Base-by-base conservation (phyloP, 2,888 invertebrate species). In the Macropis europaea region DNA sequence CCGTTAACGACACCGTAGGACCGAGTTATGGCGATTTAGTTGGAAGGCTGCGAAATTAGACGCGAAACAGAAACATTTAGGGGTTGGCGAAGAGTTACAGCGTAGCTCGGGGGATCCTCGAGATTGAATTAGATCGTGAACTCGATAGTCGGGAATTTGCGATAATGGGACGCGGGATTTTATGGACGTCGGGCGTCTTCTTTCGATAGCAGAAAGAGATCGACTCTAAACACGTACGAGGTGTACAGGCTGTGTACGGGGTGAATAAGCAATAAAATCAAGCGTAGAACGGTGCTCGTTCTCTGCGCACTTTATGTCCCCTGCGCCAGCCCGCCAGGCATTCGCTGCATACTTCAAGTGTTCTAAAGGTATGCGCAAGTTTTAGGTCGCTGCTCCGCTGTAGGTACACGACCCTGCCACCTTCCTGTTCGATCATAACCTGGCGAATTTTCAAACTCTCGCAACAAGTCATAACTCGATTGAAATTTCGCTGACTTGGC, bases 211-310 rank as follows among this genome's bases (percentile, higher is more conserved):
- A 56, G 36, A 30, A 50, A 40, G 5, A 38, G 56, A 68, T 68
- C 73, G 56, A 54, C 52, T 45, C 48, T 42, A 61, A 79, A 69
- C 64, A 47, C 72, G 74, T 62, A 57, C 69, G 54, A 17, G 36
- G 36, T 13, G 34, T 9, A 17, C 13, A 53, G 45, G 17, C 6
- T 15, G 34, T 19, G 17, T 47, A 68, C 66, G 26, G 61, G 54
- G 53, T 54, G 71, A 75, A 70, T 73, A 73, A 73, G 66, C 78
- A 75, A 69, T 80, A 81, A 81, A 80, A 80, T 78, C 66, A 78
- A 76, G 56, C 38, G 69, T 50, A 36, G 57, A 70, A 80, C 50
- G 60, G 60, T 50, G 72, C 70, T 68, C 81, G 72, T 79, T 80
- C 71, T 80, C 75, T 80, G 70, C 70, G 75, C 77, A 80, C 62